A percentile compares a stretch with the other conserved stretches of the same genome.
Conservation (phyloP, 2,888 invertebrate species). For the Limnephilus lunatus region DNA sequence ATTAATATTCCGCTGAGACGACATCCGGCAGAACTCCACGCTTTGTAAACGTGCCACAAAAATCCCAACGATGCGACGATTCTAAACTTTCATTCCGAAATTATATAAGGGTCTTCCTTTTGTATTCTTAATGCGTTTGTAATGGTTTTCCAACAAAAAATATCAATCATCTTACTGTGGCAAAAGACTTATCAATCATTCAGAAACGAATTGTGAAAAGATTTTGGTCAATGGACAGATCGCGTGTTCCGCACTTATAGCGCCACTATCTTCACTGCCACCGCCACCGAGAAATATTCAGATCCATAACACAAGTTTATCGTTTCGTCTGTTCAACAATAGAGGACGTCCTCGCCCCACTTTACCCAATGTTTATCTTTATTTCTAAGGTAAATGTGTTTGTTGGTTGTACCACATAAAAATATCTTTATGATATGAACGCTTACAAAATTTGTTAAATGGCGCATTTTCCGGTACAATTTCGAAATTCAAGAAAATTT, state of each 20-base stretch:
- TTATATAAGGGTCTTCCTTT: background rate
- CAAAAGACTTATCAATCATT: background rate
- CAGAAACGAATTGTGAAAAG: background rate
- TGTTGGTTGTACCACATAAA: background rate
- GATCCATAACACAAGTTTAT: background rate
- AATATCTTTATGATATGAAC: too few species aligned
- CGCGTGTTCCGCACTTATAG: background rate
- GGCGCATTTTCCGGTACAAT: too few species aligned
- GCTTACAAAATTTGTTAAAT: too few species aligned
- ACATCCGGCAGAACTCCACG: background rate
- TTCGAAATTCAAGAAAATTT: too few species aligned
- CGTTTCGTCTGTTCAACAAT: background rate
- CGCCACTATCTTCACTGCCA: background rate
- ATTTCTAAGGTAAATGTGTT: background rate
- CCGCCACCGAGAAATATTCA: background rate
- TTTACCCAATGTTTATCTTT: background rate
- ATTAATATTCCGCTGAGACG: background rate
- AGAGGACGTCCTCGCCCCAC: slow-evolving; percentile 9
- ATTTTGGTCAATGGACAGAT: background rate
- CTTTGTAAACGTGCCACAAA: background rate
- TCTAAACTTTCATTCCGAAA: background rate
- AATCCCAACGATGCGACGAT: background rate
- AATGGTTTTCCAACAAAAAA: slow-evolving; percentile 8
- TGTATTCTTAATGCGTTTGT: background rate
- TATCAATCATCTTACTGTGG: background rate